phyloP scores from a whole-genome alignment of 2,797 vertebrate species.

The Sus cebifrons region DNA sequence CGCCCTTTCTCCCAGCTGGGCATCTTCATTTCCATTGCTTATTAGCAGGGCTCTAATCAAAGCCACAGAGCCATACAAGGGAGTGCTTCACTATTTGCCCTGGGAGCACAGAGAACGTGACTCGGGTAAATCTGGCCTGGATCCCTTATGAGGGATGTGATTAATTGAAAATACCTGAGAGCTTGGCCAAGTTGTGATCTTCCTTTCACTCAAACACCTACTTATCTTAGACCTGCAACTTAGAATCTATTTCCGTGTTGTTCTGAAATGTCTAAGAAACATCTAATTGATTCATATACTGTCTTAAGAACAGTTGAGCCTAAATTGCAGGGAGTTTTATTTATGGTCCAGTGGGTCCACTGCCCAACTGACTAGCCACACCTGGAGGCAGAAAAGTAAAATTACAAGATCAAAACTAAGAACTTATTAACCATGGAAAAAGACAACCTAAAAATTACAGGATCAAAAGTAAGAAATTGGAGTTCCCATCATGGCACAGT shows the following conservation, averaged over 20 bases:
- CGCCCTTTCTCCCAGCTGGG: constrained; percentile 44
- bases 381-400: background rate
- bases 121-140: background rate
- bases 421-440: background rate
- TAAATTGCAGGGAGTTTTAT: background rate
- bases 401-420: background rate
- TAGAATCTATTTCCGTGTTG: background rate
- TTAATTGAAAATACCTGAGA: background rate
- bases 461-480: no score
- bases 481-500: no score
- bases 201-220: background rate
- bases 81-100: constrained; percentile 26
- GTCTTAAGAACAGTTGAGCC: background rate
- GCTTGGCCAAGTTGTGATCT: background rate
- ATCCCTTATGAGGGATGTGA: background rate
- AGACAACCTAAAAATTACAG: background rate
- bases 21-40: constrained; percentile 67
- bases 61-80: background rate
- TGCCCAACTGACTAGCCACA: background rate
- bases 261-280: constrained; percentile 47
- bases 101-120: background rate
- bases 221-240: background rate
- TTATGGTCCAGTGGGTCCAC: background rate
- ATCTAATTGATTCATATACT: background rate
- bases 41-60: constrained; percentile 57